Evolutionary conservation across 37 sponge, comb jelly and placozoan species (phyloP), one percentile per base, ranked within the genome.

Genomic region (Spongilla lacustris): DNA sequence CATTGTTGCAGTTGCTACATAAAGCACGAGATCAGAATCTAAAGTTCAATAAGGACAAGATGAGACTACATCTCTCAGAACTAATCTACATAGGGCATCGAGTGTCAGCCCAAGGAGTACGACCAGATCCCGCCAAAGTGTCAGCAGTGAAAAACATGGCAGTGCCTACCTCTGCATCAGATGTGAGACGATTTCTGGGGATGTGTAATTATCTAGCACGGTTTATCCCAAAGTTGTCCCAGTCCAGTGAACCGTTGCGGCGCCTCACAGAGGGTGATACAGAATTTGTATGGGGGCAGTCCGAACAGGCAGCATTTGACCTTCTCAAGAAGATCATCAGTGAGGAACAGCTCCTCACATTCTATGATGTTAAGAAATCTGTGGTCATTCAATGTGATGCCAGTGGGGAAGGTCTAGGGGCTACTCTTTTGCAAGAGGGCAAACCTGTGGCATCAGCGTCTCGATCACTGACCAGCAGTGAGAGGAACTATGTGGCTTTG

Each of bases 211-310:
- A 83, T 80, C 67, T 89, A n/a, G 73, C 74, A 8, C 77, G 78
- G 32, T 89, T 83, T 25, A 83, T 89, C 12, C 89, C 89, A 5
- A 89, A 77, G 73, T 33, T 72, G 23, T 82, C 83, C n/a, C 71
- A 81, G 41, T 8, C 69, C 17, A 14, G 50, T 19, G 73, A 46
- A 80, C 87, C 75, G 38, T 67, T 79, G 33, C 50, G 74, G 33
- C 27, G n/a, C 12, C 75, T 86, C 2, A 58, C 80, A 73, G 81
- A 79, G 36, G 71, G 80, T 34, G 74, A 79, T 33, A 37, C 66
- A 24, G 87, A 86, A 13, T 86, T 73, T 66, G 75, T 80, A 37
- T 86, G 81, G 74, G 66, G 21, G 67, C 67, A 58, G 58, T 13
- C 58, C 58, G 21, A 58, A 58, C 21, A 58, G 58, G 58, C 11